Evolutionary conservation across 2,797 vertebrate genomes (phyloP).

Genomic region (Antrozous pallidus): DNA sequence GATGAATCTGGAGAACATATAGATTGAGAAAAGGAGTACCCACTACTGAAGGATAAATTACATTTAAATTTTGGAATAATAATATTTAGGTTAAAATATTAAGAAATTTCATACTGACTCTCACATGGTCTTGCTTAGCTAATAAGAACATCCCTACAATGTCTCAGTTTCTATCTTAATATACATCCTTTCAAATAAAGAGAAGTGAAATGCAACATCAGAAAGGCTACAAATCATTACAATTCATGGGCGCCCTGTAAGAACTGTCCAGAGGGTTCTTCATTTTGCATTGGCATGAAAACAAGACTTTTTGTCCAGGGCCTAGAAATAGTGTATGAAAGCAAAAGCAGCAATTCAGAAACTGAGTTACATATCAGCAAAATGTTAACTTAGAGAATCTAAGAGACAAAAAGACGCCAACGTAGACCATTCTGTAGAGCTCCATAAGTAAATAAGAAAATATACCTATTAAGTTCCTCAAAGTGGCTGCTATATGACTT

Average conservation of each 20-base stretch:
- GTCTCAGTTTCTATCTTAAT: neutral
- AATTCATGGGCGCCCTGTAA: neutral
- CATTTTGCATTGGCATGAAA: neutral
- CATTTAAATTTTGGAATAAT: neutral
- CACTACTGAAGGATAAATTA: neutral
- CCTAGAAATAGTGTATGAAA: neutral
- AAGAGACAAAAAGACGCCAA: neutral
- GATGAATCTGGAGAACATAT: neutral
- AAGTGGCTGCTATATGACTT: neutral
- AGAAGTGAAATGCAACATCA: neutral
- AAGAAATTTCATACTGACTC: neutral
- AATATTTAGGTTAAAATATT: conserved; percentile 4
- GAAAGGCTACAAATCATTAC: neutral
- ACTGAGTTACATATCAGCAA: neutral
- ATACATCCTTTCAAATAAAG: neutral
- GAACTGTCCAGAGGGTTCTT: neutral
- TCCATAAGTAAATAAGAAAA: neutral
- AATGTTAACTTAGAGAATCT: neutral
- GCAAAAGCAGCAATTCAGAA: neutral
- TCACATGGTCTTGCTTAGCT: neutral
- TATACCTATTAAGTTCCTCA: neutral
- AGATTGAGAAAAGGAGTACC: neutral
- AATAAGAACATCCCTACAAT: neutral
- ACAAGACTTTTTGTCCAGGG: neutral
- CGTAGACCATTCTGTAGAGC: neutral